Evolutionary conservation across 92 coral and sea anemone species (phyloP), one percentile per base, ranked within the genome.

Genomic region (Ricordea florida): DNA sequence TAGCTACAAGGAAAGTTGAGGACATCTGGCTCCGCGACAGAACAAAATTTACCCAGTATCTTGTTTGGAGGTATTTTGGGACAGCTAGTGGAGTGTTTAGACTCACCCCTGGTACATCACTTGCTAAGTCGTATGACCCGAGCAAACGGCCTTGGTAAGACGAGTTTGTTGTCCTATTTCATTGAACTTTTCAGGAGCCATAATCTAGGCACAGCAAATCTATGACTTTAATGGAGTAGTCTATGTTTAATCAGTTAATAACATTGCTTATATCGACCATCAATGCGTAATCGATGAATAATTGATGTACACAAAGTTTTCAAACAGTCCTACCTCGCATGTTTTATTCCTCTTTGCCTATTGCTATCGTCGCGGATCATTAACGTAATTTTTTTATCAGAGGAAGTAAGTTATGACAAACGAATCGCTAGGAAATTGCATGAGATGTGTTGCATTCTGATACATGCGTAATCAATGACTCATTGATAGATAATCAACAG

Each of bases 31-130:
- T 76, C 3, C 56, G 42, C 0, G 66, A 83, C 18, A 74, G 73
- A 32, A 62, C 70, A 23, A 45, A 33, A 6, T 62, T 58, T 25
- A 33, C 73, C 1, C 63, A 82, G 21, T 87, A 87, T 31, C 52
- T 81, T 11, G 88, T 82, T 6, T 87, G 87, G 84, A 66, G 87
- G 48, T 82, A 74, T 37, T 28, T 82, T 33, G 89, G 83, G 22
- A 82, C 89, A 1, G 38, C 85, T 32, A 74, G 69, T 43, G 92
- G 92, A 0, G 74, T 87, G 1, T 72, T 87, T 65, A 66, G 83
- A 51, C 66, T 66, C 44, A 74, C 45, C 2, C 89, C 89, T n/a
- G 89, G 92, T 0, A 67, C 83, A 0, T 56, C 50, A 3, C 37
- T 87, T 15, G 66, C 82, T 0, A 85, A 79, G 49, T 47, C 43